These are phyloP conservation scores for Scaptodrosophila latifasciaeformis DNA, from an alignment of 2,888 invertebrate species.

Conservation along the genomic window DNA sequence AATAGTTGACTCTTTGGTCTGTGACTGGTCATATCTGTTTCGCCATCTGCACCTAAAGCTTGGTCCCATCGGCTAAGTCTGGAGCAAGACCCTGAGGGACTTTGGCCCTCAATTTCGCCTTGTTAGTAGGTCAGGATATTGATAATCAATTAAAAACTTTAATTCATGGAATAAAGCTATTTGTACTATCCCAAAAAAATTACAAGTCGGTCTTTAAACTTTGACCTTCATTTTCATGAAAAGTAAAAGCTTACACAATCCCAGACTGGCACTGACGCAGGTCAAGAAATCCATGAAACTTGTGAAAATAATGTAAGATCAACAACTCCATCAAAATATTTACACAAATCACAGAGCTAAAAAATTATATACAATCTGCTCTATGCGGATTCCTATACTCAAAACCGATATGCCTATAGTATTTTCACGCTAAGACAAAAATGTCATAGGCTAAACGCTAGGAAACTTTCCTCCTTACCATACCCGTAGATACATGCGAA, in stretches of 20 bases:
- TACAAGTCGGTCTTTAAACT: too few species aligned
- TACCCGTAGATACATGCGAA: conserved; percentile 59
- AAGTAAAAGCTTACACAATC: background rate
- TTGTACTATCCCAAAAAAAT: too few species aligned
- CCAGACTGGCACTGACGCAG: too few species aligned
- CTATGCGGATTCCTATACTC: too few species aligned
- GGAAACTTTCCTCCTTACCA: conserved; percentile 31
- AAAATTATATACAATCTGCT: conserved; percentile 12
- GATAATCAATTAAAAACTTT: too few species aligned
- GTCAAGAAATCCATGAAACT: conserved; percentile 31
- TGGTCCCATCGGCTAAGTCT: too few species aligned
- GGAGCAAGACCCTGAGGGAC: too few species aligned
- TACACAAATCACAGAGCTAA: conserved; percentile 44
- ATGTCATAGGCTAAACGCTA: conserved; percentile 35
- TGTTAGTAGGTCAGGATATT: too few species aligned
- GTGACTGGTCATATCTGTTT: conserved; percentile 34
- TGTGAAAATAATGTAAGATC: background rate
- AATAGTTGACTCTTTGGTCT: conserved; percentile 43
- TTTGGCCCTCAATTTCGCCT: too few species aligned
- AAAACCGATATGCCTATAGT: conserved; percentile 5
- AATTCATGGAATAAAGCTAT: too few species aligned
- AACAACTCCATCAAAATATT: conserved; percentile 41
- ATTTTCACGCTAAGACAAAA: conserved; percentile 32
- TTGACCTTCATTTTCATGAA: too few species aligned
- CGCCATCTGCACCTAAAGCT: conserved; percentile 26